phyloP scores from a whole-genome alignment of 2,888 invertebrate species.

The Plagodis pulveraria region DNA sequence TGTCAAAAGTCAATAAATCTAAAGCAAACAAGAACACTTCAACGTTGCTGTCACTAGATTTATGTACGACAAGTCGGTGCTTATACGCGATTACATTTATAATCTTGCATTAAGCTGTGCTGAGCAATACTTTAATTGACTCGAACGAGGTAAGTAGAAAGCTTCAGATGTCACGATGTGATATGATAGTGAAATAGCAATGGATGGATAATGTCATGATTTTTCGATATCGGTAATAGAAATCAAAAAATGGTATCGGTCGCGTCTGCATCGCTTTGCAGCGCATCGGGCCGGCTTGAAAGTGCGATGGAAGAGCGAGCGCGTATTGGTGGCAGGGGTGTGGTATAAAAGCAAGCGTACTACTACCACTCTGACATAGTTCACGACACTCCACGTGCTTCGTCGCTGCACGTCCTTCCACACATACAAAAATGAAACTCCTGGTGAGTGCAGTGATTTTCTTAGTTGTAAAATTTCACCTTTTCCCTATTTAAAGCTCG shows the following conservation, averaged over 20 bases:
- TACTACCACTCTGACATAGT: constrained; percentile 82
- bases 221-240: constrained; percentile 58
- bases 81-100: not conserved
- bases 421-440: constrained; percentile 74
- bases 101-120: constrained; percentile 1
- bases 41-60: constrained; percentile 16
- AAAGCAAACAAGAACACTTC: constrained; percentile 22
- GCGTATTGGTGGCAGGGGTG: constrained; percentile 80
- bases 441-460: constrained; percentile 73
- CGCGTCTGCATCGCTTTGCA: constrained; percentile 62
- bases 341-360: constrained; percentile 80
- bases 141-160: constrained; percentile 25
- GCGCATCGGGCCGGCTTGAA: constrained; percentile 73
- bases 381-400: constrained; percentile 74
- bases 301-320: constrained; percentile 74
- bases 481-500: constrained; percentile 22
- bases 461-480: constrained; percentile 28
- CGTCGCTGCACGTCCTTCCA: constrained; percentile 62
- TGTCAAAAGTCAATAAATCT: constrained; percentile 5
- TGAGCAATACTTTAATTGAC: constrained; percentile 15
- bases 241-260: constrained; percentile 49
- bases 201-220: constrained; percentile 49
- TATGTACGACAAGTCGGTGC: constrained; percentile 4
- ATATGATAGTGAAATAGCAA: constrained; percentile 29
- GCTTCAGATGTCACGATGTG: constrained; percentile 26